Conservation (phyloP, 2,113 vertebrate genomes). For the Odocoileus virginianus region DNA sequence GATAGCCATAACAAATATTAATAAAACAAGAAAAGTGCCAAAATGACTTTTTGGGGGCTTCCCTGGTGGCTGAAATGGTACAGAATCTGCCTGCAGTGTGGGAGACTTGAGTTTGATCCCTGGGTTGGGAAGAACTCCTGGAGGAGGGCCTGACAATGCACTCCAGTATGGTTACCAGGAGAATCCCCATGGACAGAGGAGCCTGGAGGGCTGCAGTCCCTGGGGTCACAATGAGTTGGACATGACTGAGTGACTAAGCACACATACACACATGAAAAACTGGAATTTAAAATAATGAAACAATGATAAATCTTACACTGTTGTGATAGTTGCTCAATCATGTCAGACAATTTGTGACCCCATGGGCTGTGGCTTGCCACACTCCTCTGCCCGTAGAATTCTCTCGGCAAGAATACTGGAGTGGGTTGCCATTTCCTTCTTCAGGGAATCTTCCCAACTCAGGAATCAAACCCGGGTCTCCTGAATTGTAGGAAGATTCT, state of each 20-base stretch:
- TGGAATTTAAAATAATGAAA: neutral
- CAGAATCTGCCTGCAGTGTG: neutral
- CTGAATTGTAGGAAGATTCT: neutral
- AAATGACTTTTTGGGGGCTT: neutral
- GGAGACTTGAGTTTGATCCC: neutral
- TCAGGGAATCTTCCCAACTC: neutral
- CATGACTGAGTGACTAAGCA: neutral
- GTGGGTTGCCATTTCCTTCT: neutral
- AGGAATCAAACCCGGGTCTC: rapidly evolving
- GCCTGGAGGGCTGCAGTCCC: neutral
- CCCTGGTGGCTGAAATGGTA: neutral
- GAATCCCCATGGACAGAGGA: neutral
- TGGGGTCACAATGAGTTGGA: neutral
- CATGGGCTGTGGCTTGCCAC: neutral
- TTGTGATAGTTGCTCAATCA: neutral
- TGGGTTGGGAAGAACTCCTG: neutral
- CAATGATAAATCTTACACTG: neutral
- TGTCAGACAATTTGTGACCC: neutral
- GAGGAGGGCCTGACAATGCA: neutral
- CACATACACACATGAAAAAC: neutral
- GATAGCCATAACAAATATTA: neutral
- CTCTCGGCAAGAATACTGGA: neutral
- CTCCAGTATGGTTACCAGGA: neutral
- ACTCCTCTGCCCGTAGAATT: neutral
- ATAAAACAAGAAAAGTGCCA: neutral